Evolutionary conservation across 53 echinoderm and acorn worm genomes (phyloP).

Genomic region (Temnopleurus reevesii): DNA sequence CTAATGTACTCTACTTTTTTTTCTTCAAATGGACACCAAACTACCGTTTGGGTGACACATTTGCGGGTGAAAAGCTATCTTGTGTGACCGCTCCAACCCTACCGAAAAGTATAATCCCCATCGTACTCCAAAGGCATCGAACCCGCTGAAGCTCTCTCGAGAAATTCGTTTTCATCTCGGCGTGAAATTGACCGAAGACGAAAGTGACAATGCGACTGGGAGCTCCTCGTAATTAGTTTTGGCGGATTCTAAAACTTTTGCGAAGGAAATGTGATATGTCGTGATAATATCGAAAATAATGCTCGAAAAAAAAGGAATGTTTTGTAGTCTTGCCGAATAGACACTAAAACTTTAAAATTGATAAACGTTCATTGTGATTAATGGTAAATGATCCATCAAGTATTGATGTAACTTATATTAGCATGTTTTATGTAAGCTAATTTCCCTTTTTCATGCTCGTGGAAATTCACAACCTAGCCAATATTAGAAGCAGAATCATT

Average conservation of each 20-base stretch:
- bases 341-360: too few relatives aligned
- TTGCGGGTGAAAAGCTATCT: neutral
- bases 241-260: slow-evolving; percentile 49
- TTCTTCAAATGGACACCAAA: too few relatives aligned
- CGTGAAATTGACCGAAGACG: slow-evolving; percentile 45
- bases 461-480: too few relatives aligned
- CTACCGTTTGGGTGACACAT: too few relatives aligned
- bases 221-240: slow-evolving; percentile 25
- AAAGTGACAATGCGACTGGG: slow-evolving; percentile 56
- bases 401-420: too few relatives aligned
- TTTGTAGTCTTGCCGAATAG: neutral
- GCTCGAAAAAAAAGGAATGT: neutral
- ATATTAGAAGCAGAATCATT: too few relatives aligned
- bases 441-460: too few relatives aligned
- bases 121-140: slow-evolving; percentile 30
- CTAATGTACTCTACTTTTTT: too few relatives aligned
- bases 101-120: neutral
- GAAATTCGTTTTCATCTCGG: slow-evolving; percentile 16
- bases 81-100: too few relatives aligned
- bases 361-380: too few relatives aligned
- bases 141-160: slow-evolving; percentile 43
- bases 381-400: too few relatives aligned
- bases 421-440: too few relatives aligned
- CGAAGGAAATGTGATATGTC: slow-evolving; percentile 53
- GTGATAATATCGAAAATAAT: slow-evolving; percentile 39